Conservation (phyloP, 2,888 invertebrate species). For the Drosophila kanekoi region DNA sequence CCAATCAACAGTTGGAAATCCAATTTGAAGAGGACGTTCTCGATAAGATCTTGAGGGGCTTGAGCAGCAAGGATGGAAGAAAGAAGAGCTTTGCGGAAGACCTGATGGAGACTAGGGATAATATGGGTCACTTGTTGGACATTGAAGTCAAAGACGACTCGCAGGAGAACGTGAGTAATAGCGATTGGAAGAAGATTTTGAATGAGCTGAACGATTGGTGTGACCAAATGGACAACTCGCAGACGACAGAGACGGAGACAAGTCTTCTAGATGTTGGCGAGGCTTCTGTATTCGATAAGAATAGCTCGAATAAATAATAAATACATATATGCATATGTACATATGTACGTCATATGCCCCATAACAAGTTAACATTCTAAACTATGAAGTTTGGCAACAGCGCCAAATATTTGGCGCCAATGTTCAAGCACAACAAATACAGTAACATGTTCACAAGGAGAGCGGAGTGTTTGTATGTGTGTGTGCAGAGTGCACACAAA, state of each 20-base stretch:
- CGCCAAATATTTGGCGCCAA: constrained; percentile 70
- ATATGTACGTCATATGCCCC: not conserved
- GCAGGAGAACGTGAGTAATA: no score
- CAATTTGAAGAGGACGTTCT: not conserved
- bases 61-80: not conserved
- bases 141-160: not conserved
- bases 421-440: constrained; percentile 56
- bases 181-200: constrained; percentile 4
- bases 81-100: not conserved
- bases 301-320: constrained; percentile 23
- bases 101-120: not conserved
- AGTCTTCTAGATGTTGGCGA: not conserved
- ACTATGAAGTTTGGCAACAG: constrained; percentile 66
- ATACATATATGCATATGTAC: constrained; percentile 18
- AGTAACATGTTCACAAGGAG: constrained; percentile 31
- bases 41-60: not conserved
- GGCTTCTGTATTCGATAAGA: not conserved
- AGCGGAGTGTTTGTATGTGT: constrained; percentile 7
- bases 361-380: constrained; percentile 35
- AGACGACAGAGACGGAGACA: not conserved
- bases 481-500: constrained; percentile 41
- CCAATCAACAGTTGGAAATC: not conserved
- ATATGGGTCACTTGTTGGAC: not conserved
- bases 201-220: constrained; percentile 4
- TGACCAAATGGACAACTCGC: not conserved